Conservation (phyloP, 2,113 vertebrate species). For the Psittacula cyanocephala region DNA sequence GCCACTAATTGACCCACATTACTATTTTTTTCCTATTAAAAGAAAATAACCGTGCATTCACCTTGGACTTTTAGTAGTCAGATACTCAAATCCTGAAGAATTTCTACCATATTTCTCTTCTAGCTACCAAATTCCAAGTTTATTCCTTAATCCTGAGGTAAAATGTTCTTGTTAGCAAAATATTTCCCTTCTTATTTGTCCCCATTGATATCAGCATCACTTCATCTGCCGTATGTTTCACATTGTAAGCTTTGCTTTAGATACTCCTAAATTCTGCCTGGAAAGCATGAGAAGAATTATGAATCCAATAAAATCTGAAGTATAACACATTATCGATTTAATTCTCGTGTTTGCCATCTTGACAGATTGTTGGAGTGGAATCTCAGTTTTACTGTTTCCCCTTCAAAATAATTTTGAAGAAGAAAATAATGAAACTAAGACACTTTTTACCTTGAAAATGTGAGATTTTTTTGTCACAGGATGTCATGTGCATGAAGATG, state of each 20-base stretch:
- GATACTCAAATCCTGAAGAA: background rate
- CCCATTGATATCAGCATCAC: background rate
- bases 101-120: background rate
- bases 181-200: background rate
- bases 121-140: background rate
- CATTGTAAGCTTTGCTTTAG: background rate
- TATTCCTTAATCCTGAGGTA: background rate
- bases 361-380: background rate
- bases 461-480: background rate
- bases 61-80: background rate
- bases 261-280: background rate
- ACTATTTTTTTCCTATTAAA: background rate
- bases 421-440: background rate
- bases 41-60: background rate
- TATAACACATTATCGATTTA: background rate
- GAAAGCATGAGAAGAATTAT: background rate
- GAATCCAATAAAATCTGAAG: background rate
- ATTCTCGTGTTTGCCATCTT: slow-evolving; percentile 16
- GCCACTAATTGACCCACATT: background rate
- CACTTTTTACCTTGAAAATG: background rate
- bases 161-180: background rate
- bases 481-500: slow-evolving; percentile 9
- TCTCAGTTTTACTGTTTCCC: background rate
- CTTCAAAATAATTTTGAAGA: background rate
- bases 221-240: background rate